Evolutionary conservation across 1,140 invertebrate genomes (phyloP).

Genomic region (Microplitis mediator): DNA sequence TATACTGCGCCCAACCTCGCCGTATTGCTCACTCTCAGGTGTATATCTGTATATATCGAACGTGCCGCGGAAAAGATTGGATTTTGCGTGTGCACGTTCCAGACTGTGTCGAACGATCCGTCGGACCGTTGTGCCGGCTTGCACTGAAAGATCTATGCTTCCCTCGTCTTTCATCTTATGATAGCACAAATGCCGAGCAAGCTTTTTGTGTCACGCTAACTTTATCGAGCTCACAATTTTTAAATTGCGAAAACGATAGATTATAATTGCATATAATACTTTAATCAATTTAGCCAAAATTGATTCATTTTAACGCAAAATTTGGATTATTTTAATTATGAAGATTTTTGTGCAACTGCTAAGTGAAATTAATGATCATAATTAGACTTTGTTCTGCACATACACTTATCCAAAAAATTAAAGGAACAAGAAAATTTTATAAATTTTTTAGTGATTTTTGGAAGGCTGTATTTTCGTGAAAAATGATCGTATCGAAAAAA

Average conservation of each 20-base stretch:
- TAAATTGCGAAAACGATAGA: background rate
- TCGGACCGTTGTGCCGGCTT: background rate
- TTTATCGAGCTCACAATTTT: conserved; percentile 18
- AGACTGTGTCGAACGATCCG: conserved; percentile 16
- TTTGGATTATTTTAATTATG: too few species aligned
- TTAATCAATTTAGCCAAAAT: background rate
- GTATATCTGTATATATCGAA: background rate
- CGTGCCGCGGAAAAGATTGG: conserved; percentile 26
- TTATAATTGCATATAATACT: background rate
- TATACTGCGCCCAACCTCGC: background rate
- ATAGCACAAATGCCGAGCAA: conserved; percentile 7
- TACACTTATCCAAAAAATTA: too few species aligned
- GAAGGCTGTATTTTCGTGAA: too few species aligned
- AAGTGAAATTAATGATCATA: too few species aligned
- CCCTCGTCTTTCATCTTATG: background rate
- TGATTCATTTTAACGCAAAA: too few species aligned
- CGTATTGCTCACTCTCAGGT: background rate
- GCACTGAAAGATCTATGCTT: background rate
- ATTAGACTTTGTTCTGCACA: too few species aligned
- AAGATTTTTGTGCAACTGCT: too few species aligned
- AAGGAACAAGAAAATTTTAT: too few species aligned
- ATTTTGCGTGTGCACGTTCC: conserved; percentile 9
- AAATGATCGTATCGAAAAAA: too few species aligned
- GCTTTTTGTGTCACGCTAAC: background rate
- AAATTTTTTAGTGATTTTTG: too few species aligned